Evolutionary conservation across 2,113 vertebrate genomes (phyloP), one percentile per base, ranked within the genome.

Genomic region (Salvelinus fontinalis): DNA sequence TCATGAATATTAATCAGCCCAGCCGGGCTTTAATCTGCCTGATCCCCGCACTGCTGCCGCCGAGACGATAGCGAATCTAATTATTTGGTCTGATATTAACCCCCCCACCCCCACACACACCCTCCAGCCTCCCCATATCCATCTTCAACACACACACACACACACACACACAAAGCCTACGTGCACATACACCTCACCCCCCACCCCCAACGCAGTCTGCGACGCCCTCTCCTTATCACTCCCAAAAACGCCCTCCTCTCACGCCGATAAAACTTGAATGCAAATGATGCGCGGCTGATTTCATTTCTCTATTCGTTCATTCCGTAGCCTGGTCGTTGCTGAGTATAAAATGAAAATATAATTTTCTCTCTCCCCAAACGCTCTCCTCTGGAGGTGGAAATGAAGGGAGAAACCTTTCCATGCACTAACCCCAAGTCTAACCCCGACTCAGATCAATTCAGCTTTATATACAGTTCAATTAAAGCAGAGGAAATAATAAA

Each of bases 71-170:
- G 94, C 92, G 92, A 96, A 98, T 98, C 97, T 97, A 97, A 98
- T 98, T 98, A 98, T 97, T 95, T 94, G 88, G 95, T 95, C 96
- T 96, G 95, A 96, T 97, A 98, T 97, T 97, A 94, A 91, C 89
- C 90, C 71, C 62, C 75, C 69, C 77, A 67, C 62, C 75, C 71
- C 74, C 24, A 74, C 54, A 24, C 74, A 65, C 74, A 11, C 75
- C 16, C n/a, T 51, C 12, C 51, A 12, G 11, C 67, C 2, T 22
- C 7, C 22, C 59, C 18, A 31, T 31, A 12, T 70, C 34, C 72
- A 49, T 51, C 24, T 74, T 9, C 68, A 9, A 60, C 78, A 67
- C 78, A 59, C 54, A 75, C 81, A 60, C 78, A 67, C 78, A 59
- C 54, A 75, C 81, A 67, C 16, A 54, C n/a, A 54, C 67, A 54